phyloP scores from a whole-genome alignment of 64 coral and sea anemone species.

The Montipora foliosa region DNA sequence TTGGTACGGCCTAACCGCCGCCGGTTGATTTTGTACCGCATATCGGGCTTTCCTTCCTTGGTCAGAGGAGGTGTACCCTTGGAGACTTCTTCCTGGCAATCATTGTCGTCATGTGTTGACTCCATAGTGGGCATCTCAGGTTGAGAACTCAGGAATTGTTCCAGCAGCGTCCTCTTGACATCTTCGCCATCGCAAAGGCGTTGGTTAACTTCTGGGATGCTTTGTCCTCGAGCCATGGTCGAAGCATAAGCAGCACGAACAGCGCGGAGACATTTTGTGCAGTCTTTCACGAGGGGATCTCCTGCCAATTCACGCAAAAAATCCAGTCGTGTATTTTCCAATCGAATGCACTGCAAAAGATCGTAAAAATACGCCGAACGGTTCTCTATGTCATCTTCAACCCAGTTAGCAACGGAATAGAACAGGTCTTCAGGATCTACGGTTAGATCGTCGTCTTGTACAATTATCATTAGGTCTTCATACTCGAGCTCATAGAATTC shows the following conservation, averaged over 20 bases:
- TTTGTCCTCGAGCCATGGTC: not conserved
- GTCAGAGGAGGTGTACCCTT: not conserved
- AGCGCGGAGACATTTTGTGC: not conserved
- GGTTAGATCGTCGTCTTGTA: conserved; percentile 9
- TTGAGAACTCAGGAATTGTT: not conserved
- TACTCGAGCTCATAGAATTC: conserved; percentile 32
- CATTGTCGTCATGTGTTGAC: not conserved
- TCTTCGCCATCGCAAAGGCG: not conserved
- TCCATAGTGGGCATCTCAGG: not conserved
- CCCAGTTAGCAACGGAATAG: conserved; percentile 43
- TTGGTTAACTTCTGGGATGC: not conserved
- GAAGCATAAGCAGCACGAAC: not conserved
- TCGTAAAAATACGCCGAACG: not conserved
- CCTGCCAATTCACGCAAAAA: not conserved
- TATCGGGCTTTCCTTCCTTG: conserved; percentile 22
- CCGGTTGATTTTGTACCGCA: conserved; percentile 46
- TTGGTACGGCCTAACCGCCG: not conserved
- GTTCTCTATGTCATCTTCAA: conserved; percentile 3
- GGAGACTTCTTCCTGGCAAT: not conserved
- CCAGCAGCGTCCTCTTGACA: not conserved
- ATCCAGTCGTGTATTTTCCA: conserved; percentile 10
- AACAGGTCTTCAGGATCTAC: conserved; percentile 57
- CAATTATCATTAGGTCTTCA: conserved; percentile 31
- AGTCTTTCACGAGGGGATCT: conserved; percentile 7
- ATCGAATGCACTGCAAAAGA: conserved; percentile 28